Conservation (phyloP, 2,113 vertebrate species). For the Mustela nigripes region DNA sequence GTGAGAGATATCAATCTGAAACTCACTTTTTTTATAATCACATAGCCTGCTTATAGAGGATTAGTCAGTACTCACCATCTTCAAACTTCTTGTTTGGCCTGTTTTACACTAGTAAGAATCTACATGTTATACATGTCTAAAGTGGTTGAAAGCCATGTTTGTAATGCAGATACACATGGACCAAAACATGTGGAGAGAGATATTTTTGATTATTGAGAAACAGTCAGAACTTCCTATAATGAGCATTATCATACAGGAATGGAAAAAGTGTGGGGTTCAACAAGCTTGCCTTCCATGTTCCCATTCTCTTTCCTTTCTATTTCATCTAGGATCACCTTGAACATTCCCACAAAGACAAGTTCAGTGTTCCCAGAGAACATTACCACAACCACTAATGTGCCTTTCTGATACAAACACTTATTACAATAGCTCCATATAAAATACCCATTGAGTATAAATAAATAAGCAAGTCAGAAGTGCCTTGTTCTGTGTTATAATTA, state of each 20-base stretch:
- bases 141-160: background rate
- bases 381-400: background rate
- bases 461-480: background rate
- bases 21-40: background rate
- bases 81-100: background rate
- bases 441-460: background rate
- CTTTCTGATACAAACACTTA: background rate
- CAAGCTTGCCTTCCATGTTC: background rate
- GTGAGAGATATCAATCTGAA: background rate
- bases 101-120: background rate
- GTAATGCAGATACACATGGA: background rate
- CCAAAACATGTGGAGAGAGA: background rate
- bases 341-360: background rate
- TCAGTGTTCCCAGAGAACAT: background rate
- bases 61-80: background rate
- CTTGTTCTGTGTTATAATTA: background rate
- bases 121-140: background rate
- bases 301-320: background rate
- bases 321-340: background rate
- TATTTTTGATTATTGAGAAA: slow-evolving; percentile 14
- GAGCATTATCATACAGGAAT: background rate
- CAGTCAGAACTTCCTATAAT: background rate
- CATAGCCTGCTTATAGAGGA: background rate
- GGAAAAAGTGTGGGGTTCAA: background rate
- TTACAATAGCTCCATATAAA: slow-evolving; percentile 14